These are phyloP conservation scores for Opisthograptis luteolata DNA, from an alignment of 2,888 invertebrate genomes.

Conservation along the genomic window DNA sequence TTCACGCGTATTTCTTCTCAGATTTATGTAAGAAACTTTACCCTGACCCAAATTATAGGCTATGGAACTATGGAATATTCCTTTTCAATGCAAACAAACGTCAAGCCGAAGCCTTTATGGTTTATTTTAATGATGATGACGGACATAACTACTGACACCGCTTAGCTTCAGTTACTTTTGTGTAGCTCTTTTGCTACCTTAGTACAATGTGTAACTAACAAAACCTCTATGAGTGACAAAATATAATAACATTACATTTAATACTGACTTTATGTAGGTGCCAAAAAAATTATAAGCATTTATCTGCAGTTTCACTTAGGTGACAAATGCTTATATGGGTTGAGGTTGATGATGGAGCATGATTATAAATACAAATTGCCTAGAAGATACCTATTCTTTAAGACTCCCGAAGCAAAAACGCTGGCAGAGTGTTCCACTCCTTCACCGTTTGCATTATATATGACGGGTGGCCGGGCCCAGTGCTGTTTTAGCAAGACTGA, in stretches of 20 bases:
- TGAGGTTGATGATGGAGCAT: too few species aligned
- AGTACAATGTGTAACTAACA: background rate
- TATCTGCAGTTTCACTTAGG: too few species aligned
- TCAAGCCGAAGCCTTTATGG: slow-evolving; percentile 4
- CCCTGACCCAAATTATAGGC: slow-evolving; percentile 17
- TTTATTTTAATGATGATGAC: slow-evolving; percentile 23
- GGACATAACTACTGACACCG: slow-evolving; percentile 4
- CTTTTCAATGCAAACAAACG: slow-evolving; percentile 18
- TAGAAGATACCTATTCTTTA: too few species aligned
- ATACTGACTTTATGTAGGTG: background rate
- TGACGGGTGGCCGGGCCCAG: too few species aligned
- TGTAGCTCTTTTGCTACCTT: background rate
- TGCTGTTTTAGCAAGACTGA: too few species aligned
- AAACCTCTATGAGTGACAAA: background rate
- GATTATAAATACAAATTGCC: too few species aligned
- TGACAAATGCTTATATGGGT: too few species aligned
- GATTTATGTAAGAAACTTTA: background rate
- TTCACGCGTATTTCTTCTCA: slow-evolving; percentile 1
- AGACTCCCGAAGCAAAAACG: too few species aligned
- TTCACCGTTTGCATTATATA: too few species aligned
- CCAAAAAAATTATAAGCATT: background rate
- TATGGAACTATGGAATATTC: slow-evolving; percentile 7
- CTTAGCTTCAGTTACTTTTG: background rate
- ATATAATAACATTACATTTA: background rate
- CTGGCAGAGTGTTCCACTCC: too few species aligned